Conservation (phyloP, 2,888 invertebrate species). For the Cactoblastis cactorum region DNA sequence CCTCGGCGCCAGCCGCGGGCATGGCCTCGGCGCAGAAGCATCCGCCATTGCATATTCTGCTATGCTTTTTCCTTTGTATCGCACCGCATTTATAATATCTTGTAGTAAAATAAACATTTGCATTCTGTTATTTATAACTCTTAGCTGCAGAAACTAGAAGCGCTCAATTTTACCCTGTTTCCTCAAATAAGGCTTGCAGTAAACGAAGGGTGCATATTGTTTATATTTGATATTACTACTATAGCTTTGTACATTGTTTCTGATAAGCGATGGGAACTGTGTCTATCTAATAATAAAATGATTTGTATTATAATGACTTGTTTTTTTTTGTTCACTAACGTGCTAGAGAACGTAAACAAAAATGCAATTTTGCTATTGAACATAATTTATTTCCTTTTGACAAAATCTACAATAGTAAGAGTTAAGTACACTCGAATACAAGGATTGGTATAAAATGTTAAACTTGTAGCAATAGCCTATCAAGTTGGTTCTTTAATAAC, state of each 20-base stretch:
- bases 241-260: constrained; percentile 86
- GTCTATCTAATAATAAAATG: constrained; percentile 85
- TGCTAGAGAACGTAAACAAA: constrained; percentile 21
- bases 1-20: constrained; percentile 25
- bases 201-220: constrained; percentile 80
- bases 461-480: constrained; percentile 70
- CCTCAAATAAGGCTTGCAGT: constrained; percentile 77
- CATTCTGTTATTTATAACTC: constrained; percentile 72
- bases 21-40: constrained; percentile 27
- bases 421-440: constrained; percentile 78
- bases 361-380: constrained; percentile 66
- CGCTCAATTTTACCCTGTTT: constrained; percentile 76
- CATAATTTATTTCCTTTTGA: constrained; percentile 75
- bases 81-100: constrained; percentile 70
- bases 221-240: constrained; percentile 81
- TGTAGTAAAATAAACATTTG: constrained; percentile 73
- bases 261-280: constrained; percentile 85
- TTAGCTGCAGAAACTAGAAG: constrained; percentile 75
- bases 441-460: constrained; percentile 78
- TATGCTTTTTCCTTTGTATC: constrained; percentile 74
- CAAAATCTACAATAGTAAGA: constrained; percentile 76
- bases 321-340: constrained; percentile 41
- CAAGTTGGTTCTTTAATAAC: constrained; percentile 72
- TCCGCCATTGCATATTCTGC: constrained; percentile 51
- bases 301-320: constrained; percentile 81